Conservation (phyloP, 2,888 invertebrate species). For the Siphonodentalium dalli region DNA sequence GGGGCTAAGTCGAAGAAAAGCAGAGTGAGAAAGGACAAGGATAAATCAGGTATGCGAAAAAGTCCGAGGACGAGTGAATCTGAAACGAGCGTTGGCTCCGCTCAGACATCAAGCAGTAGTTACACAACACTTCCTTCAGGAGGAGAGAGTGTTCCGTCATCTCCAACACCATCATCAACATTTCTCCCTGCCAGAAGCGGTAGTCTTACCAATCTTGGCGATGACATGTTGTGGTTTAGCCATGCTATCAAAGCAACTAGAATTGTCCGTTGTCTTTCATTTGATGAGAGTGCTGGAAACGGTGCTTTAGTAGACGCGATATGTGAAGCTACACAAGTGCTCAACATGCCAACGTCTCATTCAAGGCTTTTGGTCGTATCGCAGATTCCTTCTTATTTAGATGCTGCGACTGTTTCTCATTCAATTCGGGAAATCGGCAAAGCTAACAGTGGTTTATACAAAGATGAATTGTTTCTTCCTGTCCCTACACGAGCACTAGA, state of each 20-base stretch:
- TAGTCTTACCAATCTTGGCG: slow-evolving; percentile 29
- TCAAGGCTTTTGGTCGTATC: slow-evolving; percentile 55
- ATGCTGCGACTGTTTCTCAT: slow-evolving; percentile 39
- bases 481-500: slow-evolving; percentile 23
- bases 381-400: slow-evolving; percentile 52
- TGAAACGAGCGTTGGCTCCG: slow-evolving; percentile 23
- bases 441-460: slow-evolving; percentile 54
- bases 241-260: slow-evolving; percentile 57
- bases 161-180: not conserved
- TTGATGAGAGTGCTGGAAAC: slow-evolving; percentile 52
- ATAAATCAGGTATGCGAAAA: too few species aligned
- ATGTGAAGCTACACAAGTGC: slow-evolving; percentile 47
- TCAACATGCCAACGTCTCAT: slow-evolving; percentile 48
- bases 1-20: slow-evolving; percentile 60
- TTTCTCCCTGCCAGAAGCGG: slow-evolving; percentile 12
- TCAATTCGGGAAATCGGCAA: slow-evolving; percentile 50
- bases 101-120: slow-evolving; percentile 9
- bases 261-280: slow-evolving; percentile 54
- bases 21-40: slow-evolving; percentile 51
- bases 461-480: slow-evolving; percentile 59
- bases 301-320: slow-evolving; percentile 51
- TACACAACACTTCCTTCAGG: not conserved
- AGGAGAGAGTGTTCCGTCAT: too few species aligned
- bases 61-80: slow-evolving; percentile 38
- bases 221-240: slow-evolving; percentile 61